These are phyloP conservation scores for Mesopsocus fuscifrons DNA, from an alignment of 2,888 invertebrate genomes.

Conservation along the genomic window DNA sequence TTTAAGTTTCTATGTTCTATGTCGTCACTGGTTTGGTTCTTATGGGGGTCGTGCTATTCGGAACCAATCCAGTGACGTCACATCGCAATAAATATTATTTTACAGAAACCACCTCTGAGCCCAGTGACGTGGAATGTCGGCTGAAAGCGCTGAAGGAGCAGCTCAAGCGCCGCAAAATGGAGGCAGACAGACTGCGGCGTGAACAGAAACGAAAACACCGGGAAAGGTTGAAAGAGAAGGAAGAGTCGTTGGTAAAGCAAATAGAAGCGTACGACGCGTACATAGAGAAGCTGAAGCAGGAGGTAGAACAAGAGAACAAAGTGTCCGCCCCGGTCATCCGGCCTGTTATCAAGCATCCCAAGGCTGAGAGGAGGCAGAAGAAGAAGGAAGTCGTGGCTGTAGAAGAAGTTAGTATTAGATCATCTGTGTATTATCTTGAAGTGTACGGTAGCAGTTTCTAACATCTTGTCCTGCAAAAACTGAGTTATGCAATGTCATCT, in stretches of 20 bases:
- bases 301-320: slow-evolving; percentile 24
- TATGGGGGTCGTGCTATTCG: too few relatives aligned
- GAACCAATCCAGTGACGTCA: too few relatives aligned
- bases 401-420: neutral
- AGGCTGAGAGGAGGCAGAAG: slow-evolving; percentile 12
- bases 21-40: too few relatives aligned
- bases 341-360: slow-evolving; percentile 28
- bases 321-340: slow-evolving; percentile 19
- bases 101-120: slow-evolving; percentile 28
- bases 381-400: neutral
- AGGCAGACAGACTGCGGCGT: slow-evolving; percentile 27
- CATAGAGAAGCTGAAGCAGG: slow-evolving; percentile 19
- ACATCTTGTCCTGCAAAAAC: too few relatives aligned
- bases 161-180: slow-evolving; percentile 25
- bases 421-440: too few relatives aligned
- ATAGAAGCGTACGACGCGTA: slow-evolving; percentile 24
- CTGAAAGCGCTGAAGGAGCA: slow-evolving; percentile 29
- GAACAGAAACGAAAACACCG: slow-evolving; percentile 26
- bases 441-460: too few relatives aligned
- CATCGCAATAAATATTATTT: too few relatives aligned
- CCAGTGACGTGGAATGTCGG: slow-evolving; percentile 30
- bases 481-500: too few relatives aligned
- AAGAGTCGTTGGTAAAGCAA: slow-evolving; percentile 29
- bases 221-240: slow-evolving; percentile 28
- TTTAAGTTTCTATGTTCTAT: too few relatives aligned